Evolutionary conservation across 1,140 invertebrate genomes (phyloP).

Genomic region (Samia ricini): DNA sequence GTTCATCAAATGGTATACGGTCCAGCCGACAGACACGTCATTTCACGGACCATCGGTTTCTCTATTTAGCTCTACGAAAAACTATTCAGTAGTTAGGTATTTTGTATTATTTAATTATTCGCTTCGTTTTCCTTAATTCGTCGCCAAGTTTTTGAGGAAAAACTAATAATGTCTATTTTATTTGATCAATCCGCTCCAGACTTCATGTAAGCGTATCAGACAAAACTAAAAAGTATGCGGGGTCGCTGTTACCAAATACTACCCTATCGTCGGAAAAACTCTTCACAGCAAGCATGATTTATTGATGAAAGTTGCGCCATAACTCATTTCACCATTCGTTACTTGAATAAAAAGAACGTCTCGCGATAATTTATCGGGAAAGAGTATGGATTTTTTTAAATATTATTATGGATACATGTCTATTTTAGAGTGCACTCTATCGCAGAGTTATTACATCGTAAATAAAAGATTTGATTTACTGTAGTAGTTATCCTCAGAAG

Average conservation of each 20-base stretch:
- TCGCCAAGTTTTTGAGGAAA: no score
- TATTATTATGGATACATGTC: slow-evolving; percentile 54
- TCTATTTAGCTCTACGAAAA: slow-evolving; percentile 61
- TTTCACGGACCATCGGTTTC: slow-evolving; percentile 60
- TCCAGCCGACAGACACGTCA: slow-evolving; percentile 57
- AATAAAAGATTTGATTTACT: slow-evolving; percentile 47
- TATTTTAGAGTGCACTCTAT: slow-evolving; percentile 56
- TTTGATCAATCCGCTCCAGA: background rate
- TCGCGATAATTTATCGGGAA: slow-evolving; percentile 69
- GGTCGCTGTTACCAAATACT: slow-evolving; percentile 56
- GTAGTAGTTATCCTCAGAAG: slow-evolving; percentile 29
- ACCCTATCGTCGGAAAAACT: slow-evolving; percentile 51
- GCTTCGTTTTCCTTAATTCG: slow-evolving; percentile 30
- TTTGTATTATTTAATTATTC: slow-evolving; percentile 31
- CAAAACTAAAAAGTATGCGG: slow-evolving; percentile 55
- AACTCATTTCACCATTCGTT: slow-evolving; percentile 75
- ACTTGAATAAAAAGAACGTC: slow-evolving; percentile 74
- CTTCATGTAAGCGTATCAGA: slow-evolving; percentile 47
- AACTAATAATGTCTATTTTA: background rate
- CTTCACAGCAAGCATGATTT: slow-evolving; percentile 67
- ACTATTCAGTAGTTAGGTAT: slow-evolving; percentile 1
- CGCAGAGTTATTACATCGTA: slow-evolving; percentile 43
- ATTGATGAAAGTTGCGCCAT: slow-evolving; percentile 71
- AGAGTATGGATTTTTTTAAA: slow-evolving; percentile 64
- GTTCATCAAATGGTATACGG: slow-evolving; percentile 55